Conservation (phyloP, 2,888 invertebrate genomes). For the Eurytoma adleriae region DNA sequence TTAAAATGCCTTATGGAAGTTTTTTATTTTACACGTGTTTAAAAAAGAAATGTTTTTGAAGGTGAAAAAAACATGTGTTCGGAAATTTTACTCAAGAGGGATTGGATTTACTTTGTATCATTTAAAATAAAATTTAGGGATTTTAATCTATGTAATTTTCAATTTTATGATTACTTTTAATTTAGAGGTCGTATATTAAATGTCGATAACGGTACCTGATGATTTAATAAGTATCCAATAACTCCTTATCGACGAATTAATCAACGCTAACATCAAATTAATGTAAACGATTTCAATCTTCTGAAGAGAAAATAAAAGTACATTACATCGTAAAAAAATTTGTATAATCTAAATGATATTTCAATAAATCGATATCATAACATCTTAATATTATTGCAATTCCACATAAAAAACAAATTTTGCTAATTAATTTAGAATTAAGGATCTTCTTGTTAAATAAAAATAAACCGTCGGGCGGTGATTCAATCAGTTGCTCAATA, state of each 20-base stretch:
- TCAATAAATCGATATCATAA: background rate
- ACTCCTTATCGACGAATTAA: slow-evolving; percentile 22
- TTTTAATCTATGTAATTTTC: slow-evolving; percentile 37
- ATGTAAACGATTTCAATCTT: slow-evolving; percentile 10
- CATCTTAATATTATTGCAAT: background rate
- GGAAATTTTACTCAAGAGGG: slow-evolving; percentile 1
- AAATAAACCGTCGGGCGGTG: too few relatives aligned
- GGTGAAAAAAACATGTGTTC: background rate
- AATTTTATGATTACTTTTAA: slow-evolving; percentile 22
- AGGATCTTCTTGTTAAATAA: too few relatives aligned
- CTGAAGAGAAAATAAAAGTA: background rate
- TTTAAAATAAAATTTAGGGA: slow-evolving; percentile 13
- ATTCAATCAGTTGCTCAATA: background rate
- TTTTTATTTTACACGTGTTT: too few relatives aligned
- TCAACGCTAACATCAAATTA: slow-evolving; percentile 30
- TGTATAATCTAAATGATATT: background rate
- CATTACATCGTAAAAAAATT: background rate
- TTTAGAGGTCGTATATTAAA: slow-evolving; percentile 30
- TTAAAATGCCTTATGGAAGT: too few relatives aligned
- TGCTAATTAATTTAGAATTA: background rate
- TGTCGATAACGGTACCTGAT: slow-evolving; percentile 37
- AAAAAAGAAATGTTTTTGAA: background rate
- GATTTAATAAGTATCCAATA: slow-evolving; percentile 42
- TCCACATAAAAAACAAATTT: background rate
- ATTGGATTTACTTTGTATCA: too few relatives aligned